These are phyloP conservation scores for Hydrophis major DNA, from an alignment of 2,797 vertebrate species.

Conservation along the genomic window DNA sequence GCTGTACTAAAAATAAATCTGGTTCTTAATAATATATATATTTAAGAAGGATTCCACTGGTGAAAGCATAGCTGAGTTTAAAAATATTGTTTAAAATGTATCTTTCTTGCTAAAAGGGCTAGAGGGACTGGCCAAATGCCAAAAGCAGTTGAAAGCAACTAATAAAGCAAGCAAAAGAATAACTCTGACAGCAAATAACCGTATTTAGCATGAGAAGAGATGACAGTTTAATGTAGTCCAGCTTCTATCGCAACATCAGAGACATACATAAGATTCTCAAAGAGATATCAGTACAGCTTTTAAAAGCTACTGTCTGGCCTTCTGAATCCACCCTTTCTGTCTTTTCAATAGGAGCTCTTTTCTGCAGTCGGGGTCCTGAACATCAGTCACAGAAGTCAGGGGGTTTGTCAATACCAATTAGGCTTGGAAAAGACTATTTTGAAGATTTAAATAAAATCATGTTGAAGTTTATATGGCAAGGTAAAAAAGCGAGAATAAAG, in stretches of 20 bases:
- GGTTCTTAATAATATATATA: neutral
- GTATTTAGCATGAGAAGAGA: neutral
- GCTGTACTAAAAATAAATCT: neutral
- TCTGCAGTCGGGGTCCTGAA: conserved; percentile 36
- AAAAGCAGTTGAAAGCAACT: conserved; percentile 6
- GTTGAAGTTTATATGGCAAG: too few relatives aligned
- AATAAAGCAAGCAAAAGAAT: conserved; percentile 6
- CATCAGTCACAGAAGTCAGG: conserved; percentile 42
- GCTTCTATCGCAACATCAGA: conserved; percentile 1
- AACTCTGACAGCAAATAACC: neutral
- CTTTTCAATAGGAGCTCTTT: conserved; percentile 29
- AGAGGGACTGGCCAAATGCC: neutral
- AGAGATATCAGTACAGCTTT: conserved; percentile 41
- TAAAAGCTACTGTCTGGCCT: conserved; percentile 50
- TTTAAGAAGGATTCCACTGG: neutral
- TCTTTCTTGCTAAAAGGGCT: neutral
- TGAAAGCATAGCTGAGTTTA: neutral
- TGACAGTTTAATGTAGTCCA: conserved; percentile 16
- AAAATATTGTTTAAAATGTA: neutral
- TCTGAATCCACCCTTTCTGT: conserved; percentile 38
- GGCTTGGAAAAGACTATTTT: too few relatives aligned
- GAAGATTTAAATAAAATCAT: too few relatives aligned
- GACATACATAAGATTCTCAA: conserved; percentile 28
- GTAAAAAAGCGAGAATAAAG: too few relatives aligned
- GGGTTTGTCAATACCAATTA: neutral